A percentile compares a stretch with the other conserved stretches of the same genome.
These are phyloP conservation scores for Leptarthrus brevirostris DNA, from an alignment of 2,888 invertebrate species.

Conservation along the genomic window DNA sequence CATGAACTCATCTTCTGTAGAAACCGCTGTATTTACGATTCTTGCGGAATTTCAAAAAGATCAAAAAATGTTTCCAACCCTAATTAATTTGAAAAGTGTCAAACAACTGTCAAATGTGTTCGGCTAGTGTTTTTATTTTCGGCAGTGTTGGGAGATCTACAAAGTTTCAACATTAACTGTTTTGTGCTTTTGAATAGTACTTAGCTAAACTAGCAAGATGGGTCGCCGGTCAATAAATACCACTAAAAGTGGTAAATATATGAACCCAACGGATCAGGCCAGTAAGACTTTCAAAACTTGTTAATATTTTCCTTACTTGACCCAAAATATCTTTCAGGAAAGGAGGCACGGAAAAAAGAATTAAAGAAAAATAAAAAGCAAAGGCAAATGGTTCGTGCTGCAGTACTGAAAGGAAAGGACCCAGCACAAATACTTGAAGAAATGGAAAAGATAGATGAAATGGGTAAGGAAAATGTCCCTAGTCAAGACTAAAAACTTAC, in stretches of 20 bases:
- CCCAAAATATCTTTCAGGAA: conserved; percentile 74
- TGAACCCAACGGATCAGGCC: conserved; percentile 99
- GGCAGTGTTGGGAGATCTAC: too few species aligned
- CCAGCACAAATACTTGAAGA: conserved; percentile 94
- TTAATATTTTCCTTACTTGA: not conserved
- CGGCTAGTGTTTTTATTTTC: too few species aligned
- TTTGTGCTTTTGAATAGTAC: too few species aligned
- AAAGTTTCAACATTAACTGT: too few species aligned
- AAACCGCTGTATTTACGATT: too few species aligned
- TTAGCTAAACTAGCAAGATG: too few species aligned
- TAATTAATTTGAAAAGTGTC: too few species aligned
- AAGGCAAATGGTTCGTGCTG: conserved; percentile 93
- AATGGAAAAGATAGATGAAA: conserved; percentile 97
- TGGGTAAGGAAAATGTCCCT: conserved; percentile 85
- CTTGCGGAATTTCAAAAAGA: too few species aligned
- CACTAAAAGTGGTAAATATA: conserved; percentile 99
- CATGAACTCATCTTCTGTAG: too few species aligned
- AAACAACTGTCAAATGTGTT: too few species aligned
- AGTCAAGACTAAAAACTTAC: too few species aligned
- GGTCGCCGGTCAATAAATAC: conserved; percentile 97
- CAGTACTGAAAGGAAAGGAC: conserved; percentile 97
- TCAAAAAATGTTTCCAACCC: too few species aligned
- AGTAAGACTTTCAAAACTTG: conserved; percentile 74
- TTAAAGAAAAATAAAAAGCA: conserved; percentile 98
- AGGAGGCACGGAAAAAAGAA: conserved; percentile 97